Percentiles rank a stretch among this genome's conserved stretches.
Conservation (phyloP, 1,140 invertebrate genomes). For the Andricus grossulariae region DNA sequence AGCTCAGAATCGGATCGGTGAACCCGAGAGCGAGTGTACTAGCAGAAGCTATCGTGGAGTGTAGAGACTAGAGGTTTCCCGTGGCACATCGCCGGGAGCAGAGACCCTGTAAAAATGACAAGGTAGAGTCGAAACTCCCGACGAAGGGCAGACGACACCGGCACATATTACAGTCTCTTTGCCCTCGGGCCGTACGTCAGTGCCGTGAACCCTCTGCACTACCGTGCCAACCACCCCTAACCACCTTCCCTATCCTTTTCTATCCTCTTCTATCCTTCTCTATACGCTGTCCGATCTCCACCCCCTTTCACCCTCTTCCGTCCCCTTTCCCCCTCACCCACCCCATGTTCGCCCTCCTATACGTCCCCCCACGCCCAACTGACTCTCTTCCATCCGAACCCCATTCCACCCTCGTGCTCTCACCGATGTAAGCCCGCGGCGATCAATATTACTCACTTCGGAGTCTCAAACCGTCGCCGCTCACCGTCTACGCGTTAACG, state of each 20-base stretch:
- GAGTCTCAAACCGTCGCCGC: constrained; percentile 30
- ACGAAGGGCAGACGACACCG: constrained; percentile 2
- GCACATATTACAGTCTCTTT: background rate
- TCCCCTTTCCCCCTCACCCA: background rate
- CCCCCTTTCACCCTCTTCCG: background rate
- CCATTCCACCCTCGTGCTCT: constrained; percentile 41
- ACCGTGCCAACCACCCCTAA: constrained; percentile 15
- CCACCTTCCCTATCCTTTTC: background rate
- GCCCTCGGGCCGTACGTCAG: background rate
- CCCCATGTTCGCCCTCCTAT: background rate
- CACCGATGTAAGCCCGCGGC: constrained; percentile 58
- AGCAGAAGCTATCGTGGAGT: background rate
- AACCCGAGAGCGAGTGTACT: background rate
- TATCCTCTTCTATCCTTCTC: constrained; percentile 13
- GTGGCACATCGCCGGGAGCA: background rate
- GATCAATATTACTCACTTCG: constrained; percentile 63
- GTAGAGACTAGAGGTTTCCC: background rate
- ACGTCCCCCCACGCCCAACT: background rate
- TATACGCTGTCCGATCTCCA: background rate
- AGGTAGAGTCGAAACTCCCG: constrained; percentile 17
- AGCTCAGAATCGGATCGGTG: background rate
- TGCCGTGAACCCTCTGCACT: constrained; percentile 1
- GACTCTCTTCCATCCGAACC: constrained; percentile 34
- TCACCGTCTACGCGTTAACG: constrained; percentile 24
- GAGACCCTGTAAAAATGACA: constrained; percentile 26